phyloP scores from a whole-genome alignment of 2,797 vertebrate species.

The Amblyraja radiata region DNA sequence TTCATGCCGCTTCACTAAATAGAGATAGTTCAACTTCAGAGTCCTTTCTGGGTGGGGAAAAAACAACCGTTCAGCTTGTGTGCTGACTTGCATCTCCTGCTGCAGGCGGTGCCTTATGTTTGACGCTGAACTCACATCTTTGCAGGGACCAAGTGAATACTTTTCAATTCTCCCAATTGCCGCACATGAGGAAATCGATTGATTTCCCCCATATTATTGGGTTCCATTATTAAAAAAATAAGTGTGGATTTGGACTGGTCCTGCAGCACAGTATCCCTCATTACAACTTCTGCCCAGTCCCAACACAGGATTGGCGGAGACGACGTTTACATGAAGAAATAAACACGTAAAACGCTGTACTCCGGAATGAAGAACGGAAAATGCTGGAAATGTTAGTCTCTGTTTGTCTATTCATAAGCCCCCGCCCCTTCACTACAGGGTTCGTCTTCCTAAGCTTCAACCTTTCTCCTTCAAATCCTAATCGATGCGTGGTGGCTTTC shows the following conservation, averaged over 20 bases:
- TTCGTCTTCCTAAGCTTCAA: background rate
- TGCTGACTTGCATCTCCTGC: background rate
- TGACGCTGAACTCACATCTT: background rate
- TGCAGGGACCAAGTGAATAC: too few relatives aligned
- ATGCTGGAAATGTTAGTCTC: background rate
- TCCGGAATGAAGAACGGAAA: background rate
- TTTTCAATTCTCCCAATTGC: background rate
- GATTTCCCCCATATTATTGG: too few relatives aligned
- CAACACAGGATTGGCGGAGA: background rate
- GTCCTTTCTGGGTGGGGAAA: background rate
- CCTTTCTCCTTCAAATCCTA: conserved; percentile 4
- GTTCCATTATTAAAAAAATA: background rate
- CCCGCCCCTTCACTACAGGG: too few relatives aligned
- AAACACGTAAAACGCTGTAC: background rate
- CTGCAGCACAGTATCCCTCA: background rate
- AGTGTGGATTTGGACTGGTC: background rate
- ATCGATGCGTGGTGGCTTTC: background rate
- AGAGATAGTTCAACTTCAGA: background rate
- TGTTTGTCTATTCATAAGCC: background rate
- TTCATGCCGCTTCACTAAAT: background rate
- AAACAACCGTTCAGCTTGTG: too few relatives aligned
- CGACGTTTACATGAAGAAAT: background rate
- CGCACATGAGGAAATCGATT: background rate
- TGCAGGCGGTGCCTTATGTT: background rate
- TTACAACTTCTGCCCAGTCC: too few relatives aligned